Conservation (phyloP, 1,140 invertebrate genomes). For the Drosophila aff. region DNA sequence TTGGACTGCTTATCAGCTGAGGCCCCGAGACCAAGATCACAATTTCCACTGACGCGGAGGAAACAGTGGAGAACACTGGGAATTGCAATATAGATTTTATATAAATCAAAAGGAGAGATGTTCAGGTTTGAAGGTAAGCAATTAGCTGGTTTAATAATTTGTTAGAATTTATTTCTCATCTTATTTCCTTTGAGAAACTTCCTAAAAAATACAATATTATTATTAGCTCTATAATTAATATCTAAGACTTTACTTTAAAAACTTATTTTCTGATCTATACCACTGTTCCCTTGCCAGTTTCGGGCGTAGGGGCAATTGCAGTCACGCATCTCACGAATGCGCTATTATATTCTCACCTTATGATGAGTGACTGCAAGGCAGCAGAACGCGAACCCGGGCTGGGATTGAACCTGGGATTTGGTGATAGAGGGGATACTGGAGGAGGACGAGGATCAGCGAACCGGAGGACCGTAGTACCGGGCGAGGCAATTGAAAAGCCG, state of each 20-base stretch:
- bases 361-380: constrained; percentile 72
- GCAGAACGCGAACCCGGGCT: constrained; percentile 40
- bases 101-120: too few species aligned
- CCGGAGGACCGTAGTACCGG: constrained; percentile 14
- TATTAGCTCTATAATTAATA: not conserved
- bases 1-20: constrained; percentile 77
- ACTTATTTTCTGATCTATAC: not conserved
- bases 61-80: not conserved
- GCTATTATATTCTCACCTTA: constrained; percentile 83
- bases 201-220: too few species aligned
- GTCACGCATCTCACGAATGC: constrained; percentile 82
- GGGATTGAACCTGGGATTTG: constrained; percentile 5
- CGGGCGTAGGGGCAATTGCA: constrained; percentile 78
- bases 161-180: rapidly evolving
- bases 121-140: too few species aligned
- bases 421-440: not conserved
- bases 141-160: too few species aligned
- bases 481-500: constrained; percentile 76
- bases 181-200: too few species aligned
- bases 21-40: constrained; percentile 52
- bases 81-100: not conserved
- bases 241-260: not conserved
- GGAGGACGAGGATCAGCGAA: not conserved
- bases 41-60: constrained; percentile 25
- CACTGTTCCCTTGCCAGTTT: constrained; percentile 52